Evolutionary conservation across 2,888 invertebrate genomes (phyloP).

Genomic region (Arctia plantaginis): DNA sequence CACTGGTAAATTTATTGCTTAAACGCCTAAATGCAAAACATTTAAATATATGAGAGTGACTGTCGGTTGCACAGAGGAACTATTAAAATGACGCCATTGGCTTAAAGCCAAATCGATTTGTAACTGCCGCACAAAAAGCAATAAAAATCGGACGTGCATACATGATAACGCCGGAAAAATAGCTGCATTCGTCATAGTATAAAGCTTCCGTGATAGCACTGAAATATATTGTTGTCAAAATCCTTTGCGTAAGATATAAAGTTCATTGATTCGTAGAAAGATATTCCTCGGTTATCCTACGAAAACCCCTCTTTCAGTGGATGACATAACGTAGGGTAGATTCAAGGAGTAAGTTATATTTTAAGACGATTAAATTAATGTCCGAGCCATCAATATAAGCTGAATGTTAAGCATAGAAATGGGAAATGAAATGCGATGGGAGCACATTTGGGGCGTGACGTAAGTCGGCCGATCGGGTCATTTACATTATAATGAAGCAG

Average conservation of each 20-base stretch:
- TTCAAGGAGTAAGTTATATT: constrained; percentile 12
- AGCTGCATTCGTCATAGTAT: constrained; percentile 76
- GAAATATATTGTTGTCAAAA: constrained; percentile 59
- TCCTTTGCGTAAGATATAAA: constrained; percentile 52
- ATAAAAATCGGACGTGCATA: constrained; percentile 82
- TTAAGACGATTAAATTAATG: constrained; percentile 22
- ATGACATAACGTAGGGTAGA: background rate
- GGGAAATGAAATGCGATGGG: constrained; percentile 31
- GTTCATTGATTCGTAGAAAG: constrained; percentile 28
- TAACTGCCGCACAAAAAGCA: constrained; percentile 83
- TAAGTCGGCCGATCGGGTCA: constrained; percentile 32
- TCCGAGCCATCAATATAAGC: constrained; percentile 29
- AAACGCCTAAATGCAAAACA: constrained; percentile 46
- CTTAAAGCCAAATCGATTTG: constrained; percentile 84
- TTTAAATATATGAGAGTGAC: constrained; percentile 55
- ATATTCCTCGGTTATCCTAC: background rate
- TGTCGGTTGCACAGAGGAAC: constrained; percentile 67
- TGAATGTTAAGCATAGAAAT: constrained; percentile 25
- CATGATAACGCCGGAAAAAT: constrained; percentile 79
- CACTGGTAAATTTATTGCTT: constrained; percentile 29
- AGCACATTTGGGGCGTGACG: constrained; percentile 32
- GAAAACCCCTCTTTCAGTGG: background rate
- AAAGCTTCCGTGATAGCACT: constrained; percentile 70
- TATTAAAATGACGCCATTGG: constrained; percentile 83
- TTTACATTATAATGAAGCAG: constrained; percentile 39